Conservation (phyloP, 2,888 invertebrate genomes). For the Eucera pruinosa region DNA sequence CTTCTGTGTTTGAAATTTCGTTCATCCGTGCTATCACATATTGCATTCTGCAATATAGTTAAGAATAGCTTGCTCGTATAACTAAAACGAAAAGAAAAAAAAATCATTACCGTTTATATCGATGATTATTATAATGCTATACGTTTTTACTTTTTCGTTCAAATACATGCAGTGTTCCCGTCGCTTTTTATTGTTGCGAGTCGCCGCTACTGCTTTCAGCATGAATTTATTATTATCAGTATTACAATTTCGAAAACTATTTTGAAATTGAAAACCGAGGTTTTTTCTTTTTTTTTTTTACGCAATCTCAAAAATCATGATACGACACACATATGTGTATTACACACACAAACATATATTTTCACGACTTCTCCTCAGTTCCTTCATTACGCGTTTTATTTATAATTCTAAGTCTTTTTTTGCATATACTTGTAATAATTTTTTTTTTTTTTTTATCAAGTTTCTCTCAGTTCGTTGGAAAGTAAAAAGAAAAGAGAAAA, state of each 20-base stretch:
- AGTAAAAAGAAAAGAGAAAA: not conserved
- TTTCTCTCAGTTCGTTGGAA: conserved; percentile 19
- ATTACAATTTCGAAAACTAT: conserved; percentile 45
- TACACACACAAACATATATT: conserved; percentile 11
- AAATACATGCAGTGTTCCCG: conserved; percentile 44
- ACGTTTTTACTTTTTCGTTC: conserved; percentile 54
- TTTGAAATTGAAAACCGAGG: conserved; percentile 32
- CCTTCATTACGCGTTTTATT: conserved; percentile 25
- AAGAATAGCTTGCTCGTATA: conserved; percentile 59
- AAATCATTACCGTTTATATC: conserved; percentile 54
- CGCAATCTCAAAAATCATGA: conserved; percentile 25
- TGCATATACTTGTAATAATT: conserved; percentile 37
- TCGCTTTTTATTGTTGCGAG: conserved; percentile 53
- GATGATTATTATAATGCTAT: conserved; percentile 54
- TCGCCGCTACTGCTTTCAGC: conserved; percentile 46
- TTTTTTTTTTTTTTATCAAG: conserved; percentile 29
- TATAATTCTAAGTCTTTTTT: too few species aligned
- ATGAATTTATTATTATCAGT: conserved; percentile 62
- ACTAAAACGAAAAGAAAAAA: too few species aligned
- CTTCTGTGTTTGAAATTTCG: too few species aligned
- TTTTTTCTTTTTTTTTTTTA: too few species aligned
- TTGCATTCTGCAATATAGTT: conserved; percentile 60
- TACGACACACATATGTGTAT: conserved; percentile 1
- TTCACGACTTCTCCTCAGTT: conserved; percentile 27
- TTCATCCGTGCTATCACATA: conserved; percentile 54